Evolutionary conservation across 2,113 vertebrate species (phyloP), one percentile per base, ranked within the genome.

Genomic region (Clarias batrachus): DNA sequence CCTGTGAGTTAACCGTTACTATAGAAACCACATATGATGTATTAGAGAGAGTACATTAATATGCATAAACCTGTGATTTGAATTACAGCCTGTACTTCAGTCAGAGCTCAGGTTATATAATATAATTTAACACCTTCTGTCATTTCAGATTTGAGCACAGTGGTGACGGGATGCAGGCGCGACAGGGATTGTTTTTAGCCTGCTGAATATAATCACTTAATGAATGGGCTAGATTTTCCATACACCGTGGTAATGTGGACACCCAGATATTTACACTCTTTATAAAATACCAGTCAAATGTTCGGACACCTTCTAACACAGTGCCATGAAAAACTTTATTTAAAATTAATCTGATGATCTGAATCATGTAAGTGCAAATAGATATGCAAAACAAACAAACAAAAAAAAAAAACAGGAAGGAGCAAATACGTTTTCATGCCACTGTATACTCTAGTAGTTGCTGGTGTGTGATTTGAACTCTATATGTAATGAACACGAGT

Each of bases 401-500:
- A 4, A 48, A 48, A 48, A 8, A 48, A 48, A 48, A 48, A 48
- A 48, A 48, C 48, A 8, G 48, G 48, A 48, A 8, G 48, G 48
- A 48, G 7, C 48, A 48, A 48, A 48, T 48, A 48, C 48, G 1
- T 48, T 48, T 48, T 48, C 7, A 48, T 5, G 7, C 7, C 6
- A 48, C 48, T 48, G 7, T 48, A 48, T 48, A 48, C 48, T 41
- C 41, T 74, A 48, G 21, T n/a, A 77, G 74, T 54, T 0, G 1
- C 74, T 77, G 48, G 23, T 77, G n/a, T 77, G 48, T 77, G 25
- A 54, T 77, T 77, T 77, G 48, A 77, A 56, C 54, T 41, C 63
- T 63, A 73, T 48, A 25, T 60, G 63, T 21, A 62, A 81, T 17
- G 13, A 81, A 21, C 17, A 65, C 14, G 19, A 65, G 19, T 19